phyloP scores from a whole-genome alignment of 2,888 invertebrate species.

The Stenodera caucasica region DNA sequence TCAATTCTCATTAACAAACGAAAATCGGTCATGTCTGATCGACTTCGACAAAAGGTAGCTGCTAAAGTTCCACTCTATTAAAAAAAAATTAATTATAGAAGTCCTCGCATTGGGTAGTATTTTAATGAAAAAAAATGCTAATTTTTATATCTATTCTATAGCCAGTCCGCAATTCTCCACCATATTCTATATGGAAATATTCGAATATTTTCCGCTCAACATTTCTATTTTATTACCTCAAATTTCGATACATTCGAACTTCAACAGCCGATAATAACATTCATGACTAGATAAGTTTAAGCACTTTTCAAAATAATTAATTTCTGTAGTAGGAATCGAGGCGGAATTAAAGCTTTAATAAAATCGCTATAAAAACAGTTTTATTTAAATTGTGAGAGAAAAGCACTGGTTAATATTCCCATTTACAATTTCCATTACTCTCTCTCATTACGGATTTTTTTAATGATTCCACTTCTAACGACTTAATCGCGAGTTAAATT shows the following conservation, averaged over 20 bases:
- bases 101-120: no score
- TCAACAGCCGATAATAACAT: not conserved
- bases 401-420: not conserved
- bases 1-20: no score
- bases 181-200: not conserved
- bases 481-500: no score
- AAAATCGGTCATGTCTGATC: no score
- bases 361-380: not conserved
- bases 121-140: not conserved
- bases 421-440: not conserved
- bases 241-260: not conserved
- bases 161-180: not conserved
- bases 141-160: not conserved
- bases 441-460: no score
- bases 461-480: no score
- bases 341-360: not conserved
- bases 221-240: no score
- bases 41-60: no score
- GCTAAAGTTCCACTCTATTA: no score
- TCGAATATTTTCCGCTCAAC: not conserved
- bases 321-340: not conserved
- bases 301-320: constrained; percentile 26
- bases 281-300: constrained; percentile 13
- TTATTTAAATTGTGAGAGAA: not conserved
- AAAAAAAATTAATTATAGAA: no score